Conservation (phyloP, 2,113 vertebrate genomes). For the Barnardius zonarius region DNA sequence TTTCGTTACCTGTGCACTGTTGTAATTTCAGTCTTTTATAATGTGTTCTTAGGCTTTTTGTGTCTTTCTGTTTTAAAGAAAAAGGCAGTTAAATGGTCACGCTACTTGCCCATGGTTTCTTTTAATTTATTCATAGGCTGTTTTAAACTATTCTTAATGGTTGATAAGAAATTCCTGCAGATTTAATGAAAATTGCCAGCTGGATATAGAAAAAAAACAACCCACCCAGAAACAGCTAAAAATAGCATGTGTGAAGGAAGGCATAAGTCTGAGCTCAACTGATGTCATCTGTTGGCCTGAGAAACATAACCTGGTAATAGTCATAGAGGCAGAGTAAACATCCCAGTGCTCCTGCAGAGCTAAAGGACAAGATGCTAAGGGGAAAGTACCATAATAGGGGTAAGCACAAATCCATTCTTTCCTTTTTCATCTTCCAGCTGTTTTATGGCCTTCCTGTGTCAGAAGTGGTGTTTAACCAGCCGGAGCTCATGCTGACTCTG, state of each 20-base stretch:
- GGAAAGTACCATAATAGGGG: rapidly evolving
- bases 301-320: neutral
- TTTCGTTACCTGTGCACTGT: neutral
- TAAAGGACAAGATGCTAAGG: neutral
- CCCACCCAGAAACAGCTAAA: neutral
- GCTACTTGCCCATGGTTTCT: neutral
- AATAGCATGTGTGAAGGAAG: neutral
- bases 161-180: neutral
- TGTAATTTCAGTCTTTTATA: neutral
- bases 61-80: neutral
- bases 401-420: neutral
- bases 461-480: neutral
- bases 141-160: neutral
- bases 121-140: neutral
- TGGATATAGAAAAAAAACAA: neutral
- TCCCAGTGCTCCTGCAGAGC: rapidly evolving
- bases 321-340: neutral
- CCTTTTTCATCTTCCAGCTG: neutral
- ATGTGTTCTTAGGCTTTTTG: neutral
- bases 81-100: neutral
- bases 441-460: neutral
- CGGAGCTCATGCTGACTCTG: neutral
- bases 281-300: neutral
- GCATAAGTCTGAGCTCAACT: neutral
- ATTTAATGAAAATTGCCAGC: neutral